phyloP scores from a whole-genome alignment of 2,888 invertebrate genomes.

The Drosophila putrida region DNA sequence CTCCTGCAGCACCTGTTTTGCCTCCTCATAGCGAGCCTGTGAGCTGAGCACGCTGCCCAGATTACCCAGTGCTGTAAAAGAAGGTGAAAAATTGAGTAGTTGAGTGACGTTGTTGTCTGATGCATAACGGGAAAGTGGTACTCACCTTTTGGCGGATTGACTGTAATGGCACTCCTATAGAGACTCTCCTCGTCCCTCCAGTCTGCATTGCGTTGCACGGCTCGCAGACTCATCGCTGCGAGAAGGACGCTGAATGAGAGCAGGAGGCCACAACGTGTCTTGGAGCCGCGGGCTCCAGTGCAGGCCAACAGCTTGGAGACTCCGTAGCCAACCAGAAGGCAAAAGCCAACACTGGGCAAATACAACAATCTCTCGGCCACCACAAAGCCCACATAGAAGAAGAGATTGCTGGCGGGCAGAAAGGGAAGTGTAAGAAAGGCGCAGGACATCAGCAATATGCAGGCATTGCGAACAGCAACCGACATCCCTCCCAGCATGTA shows the following conservation, averaged over 20 bases:
- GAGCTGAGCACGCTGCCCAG: constrained; percentile 97
- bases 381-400: constrained; percentile 99
- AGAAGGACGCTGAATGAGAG: constrained; percentile 87
- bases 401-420: constrained; percentile 97
- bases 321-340: constrained; percentile 93
- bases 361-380: constrained; percentile 98
- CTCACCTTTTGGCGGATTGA: constrained; percentile 99
- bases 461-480: constrained; percentile 66
- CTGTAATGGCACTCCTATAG: constrained; percentile 94
- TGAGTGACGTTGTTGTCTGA: not conserved
- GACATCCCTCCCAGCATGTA: constrained; percentile 58
- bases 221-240: constrained; percentile 90
- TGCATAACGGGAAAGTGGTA: not conserved
- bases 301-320: constrained; percentile 86
- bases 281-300: constrained; percentile 81
- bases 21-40: constrained; percentile 94
- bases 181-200: constrained; percentile 97
- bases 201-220: constrained; percentile 93
- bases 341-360: constrained; percentile 97
- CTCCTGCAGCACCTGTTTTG: constrained; percentile 95
- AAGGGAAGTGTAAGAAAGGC: constrained; percentile 95
- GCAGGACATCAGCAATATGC: constrained; percentile 87
- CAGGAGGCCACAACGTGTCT: constrained; percentile 75
- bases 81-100: not conserved
- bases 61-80: constrained; percentile 94